These are phyloP conservation scores for Palaemon carinicauda DNA, from an alignment of 1,140 invertebrate genomes.

Conservation along the genomic window DNA sequence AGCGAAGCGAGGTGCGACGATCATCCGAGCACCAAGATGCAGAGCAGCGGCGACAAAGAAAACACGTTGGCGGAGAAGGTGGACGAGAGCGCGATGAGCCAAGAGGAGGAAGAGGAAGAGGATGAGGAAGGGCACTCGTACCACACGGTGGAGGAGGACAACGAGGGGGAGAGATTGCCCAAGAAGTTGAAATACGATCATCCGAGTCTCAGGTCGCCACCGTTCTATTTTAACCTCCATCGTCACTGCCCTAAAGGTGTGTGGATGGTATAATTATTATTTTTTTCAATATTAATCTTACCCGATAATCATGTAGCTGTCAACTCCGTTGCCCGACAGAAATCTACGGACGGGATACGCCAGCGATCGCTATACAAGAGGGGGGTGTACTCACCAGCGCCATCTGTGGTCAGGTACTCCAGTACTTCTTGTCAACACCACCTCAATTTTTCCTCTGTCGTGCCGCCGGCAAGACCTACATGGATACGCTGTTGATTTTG, in stretches of 20 bases:
- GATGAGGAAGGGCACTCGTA: neutral
- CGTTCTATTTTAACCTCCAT: slow-evolving; percentile 64
- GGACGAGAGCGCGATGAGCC: neutral
- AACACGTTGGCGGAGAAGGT: slow-evolving; percentile 12
- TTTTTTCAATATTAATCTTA: no score
- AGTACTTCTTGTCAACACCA: no score
- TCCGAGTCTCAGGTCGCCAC: slow-evolving; percentile 44
- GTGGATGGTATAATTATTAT: no score
- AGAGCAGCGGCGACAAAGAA: slow-evolving; percentile 22
- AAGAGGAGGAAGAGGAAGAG: slow-evolving; percentile 36
- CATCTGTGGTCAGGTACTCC: no score
- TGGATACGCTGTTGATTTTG: no score
- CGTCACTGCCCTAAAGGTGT: slow-evolving; percentile 62
- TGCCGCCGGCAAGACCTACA: no score
- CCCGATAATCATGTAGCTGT: no score
- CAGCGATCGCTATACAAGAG: no score
- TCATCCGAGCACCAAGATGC: neutral
- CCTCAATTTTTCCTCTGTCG: no score
- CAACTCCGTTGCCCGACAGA: no score
- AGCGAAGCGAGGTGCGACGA: slow-evolving; percentile 22
- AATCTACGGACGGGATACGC: no score
- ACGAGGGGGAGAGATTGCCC: slow-evolving; percentile 11
- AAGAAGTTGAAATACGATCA: slow-evolving; percentile 26
- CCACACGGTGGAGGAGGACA: slow-evolving; percentile 1
- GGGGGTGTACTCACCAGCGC: no score